These are phyloP conservation scores for Idris sp. DNA, from an alignment of 1,140 invertebrate genomes.

Conservation along the genomic window DNA sequence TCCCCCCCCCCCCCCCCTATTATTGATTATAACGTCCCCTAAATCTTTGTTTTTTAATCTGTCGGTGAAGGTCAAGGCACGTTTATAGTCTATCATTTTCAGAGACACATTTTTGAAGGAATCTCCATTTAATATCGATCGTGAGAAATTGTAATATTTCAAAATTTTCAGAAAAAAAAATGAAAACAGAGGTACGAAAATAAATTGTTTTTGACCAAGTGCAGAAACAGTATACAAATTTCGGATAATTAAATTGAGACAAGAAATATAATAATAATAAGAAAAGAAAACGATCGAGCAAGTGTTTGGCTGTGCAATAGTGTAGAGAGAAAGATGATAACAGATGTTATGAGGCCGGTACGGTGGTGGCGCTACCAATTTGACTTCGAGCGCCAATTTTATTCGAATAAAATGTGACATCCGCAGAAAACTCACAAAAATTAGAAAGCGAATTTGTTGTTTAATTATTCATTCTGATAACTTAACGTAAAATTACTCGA, in stretches of 20 bases:
- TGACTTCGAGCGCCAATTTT: constrained; percentile 1
- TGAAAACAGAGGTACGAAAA: constrained; percentile 22
- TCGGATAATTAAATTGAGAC: constrained; percentile 16
- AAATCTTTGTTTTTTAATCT: too few relatives aligned
- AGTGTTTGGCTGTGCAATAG: constrained; percentile 78
- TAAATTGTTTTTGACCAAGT: constrained; percentile 1
- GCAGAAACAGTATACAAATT: background rate
- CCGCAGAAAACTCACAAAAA: too few relatives aligned
- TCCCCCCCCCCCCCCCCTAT: too few relatives aligned
- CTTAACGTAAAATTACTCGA: too few relatives aligned
- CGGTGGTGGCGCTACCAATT: constrained; percentile 33
- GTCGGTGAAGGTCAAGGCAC: constrained; percentile 49
- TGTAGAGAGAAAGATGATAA: constrained; percentile 69
- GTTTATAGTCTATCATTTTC: constrained; percentile 50
- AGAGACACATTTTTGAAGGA: constrained; percentile 41
- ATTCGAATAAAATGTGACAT: too few relatives aligned
- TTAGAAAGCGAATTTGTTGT: too few relatives aligned
- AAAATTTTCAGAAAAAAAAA: constrained; percentile 19
- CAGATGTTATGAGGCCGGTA: constrained; percentile 59
- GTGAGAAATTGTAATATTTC: constrained; percentile 50
- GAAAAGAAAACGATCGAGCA: constrained; percentile 69
- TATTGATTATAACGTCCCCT: too few relatives aligned
- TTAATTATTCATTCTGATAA: too few relatives aligned
- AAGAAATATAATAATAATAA: too few relatives aligned
- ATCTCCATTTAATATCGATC: constrained; percentile 52